Evolutionary conservation across 2,888 invertebrate species (phyloP), one percentile per base, ranked within the genome.

Genomic region (Pollenia griseotomentosa): DNA sequence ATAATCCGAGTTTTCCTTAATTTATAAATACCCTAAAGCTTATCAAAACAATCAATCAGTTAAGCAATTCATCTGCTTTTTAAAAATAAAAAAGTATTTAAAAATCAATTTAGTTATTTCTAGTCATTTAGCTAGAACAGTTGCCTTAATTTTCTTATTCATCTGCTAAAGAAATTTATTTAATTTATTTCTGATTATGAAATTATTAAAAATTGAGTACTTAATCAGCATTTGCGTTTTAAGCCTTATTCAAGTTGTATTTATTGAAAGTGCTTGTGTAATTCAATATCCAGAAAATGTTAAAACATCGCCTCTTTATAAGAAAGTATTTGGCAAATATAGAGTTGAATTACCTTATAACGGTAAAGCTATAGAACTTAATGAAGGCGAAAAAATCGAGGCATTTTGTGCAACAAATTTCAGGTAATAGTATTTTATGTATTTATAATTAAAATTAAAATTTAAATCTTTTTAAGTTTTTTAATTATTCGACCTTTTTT

Each of bases 281-380:
- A 10, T 75, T 0, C 11, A 16, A 9, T 83, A 83, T 75, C 68
- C 82, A 0, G 1, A 4, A 2, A 16, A 75, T n/a, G 33, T 48
- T n/a, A 61, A 83, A 44, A 55, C 14, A 0, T 46, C 68, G 16
- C 82, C 82, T 0, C 53, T 68, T n/a, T 83, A 83, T 55, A 53
- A 68, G n/a, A 75, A 83, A 70, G 8, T 11, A 0, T 33, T 70
- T 14, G 75, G 70, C 1, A 68, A 33, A 53, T 70, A 68, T 53
- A 23, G 12, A 5, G 2, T 83, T 1, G 51, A 70, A 44, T 51
- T 83, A 46, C 82, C 82, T 9, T 70, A 68, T 14, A 70, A 59
- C 19, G 61, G 44, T 7, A 59, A 61, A 0, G 7, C 9, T n/a
- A 70, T 83, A 4, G 0, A 5, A 2, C 12, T 75, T 3, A 4